Evolutionary conservation across 2,113 vertebrate species (phyloP).

Genomic region (Chloropsis hardwickii): DNA sequence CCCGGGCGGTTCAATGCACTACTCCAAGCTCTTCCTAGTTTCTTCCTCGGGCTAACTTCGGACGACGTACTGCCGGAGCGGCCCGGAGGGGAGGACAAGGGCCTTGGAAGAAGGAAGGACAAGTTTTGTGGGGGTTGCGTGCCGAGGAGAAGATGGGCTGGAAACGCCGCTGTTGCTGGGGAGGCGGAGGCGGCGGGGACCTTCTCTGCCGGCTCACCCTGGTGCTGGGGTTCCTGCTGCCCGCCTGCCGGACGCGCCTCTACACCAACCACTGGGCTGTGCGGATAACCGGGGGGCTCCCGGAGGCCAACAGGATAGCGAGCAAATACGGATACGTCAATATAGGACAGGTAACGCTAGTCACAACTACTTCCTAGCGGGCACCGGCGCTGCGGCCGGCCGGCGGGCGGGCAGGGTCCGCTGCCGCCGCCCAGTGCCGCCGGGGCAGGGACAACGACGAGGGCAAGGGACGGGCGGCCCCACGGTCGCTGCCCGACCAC

Average conservation of each 20-base stretch:
- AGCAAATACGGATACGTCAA: conserved; percentile 95
- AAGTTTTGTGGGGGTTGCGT: conserved; percentile 10
- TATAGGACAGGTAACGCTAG: conserved; percentile 89
- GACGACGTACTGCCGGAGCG: conserved; percentile 17
- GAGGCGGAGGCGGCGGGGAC: conserved; percentile 73
- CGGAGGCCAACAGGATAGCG: conserved; percentile 90
- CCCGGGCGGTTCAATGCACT: conserved; percentile 33
- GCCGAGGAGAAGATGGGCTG: conserved; percentile 77
- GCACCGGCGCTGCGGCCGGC: neutral
- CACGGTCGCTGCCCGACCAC: neutral
- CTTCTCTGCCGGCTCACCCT: conserved; percentile 84
- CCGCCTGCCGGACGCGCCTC: conserved; percentile 86
- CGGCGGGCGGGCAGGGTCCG: no score
- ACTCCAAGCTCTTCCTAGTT: conserved; percentile 47
- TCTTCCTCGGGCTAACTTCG: conserved; percentile 46
- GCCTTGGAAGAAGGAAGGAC: conserved; percentile 37
- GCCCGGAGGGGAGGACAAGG: conserved; percentile 45
- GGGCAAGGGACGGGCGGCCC: neutral
- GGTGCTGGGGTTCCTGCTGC: conserved; percentile 81
- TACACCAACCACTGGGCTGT: conserved; percentile 99
- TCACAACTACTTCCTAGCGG: neutral
- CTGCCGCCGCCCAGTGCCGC: neutral
- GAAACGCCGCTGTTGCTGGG: conserved; percentile 69
- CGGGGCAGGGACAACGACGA: neutral
- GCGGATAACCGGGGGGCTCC: conserved; percentile 86